phyloP scores from a whole-genome alignment of 2,113 vertebrate genomes.

The Helogale parvula region DNA sequence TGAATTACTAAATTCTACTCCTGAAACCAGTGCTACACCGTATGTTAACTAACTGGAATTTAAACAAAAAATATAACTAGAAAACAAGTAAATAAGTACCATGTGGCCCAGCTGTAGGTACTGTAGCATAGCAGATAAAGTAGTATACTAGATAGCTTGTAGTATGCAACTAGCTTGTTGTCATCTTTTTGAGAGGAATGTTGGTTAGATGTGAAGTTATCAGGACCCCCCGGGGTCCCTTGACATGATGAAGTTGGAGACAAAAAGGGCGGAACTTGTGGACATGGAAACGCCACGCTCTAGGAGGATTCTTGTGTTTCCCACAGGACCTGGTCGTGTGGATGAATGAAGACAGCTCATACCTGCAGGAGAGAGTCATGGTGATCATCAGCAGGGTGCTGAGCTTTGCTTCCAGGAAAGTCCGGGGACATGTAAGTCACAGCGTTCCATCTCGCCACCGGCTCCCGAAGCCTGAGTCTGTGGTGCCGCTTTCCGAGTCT shows the following conservation, averaged over 20 bases:
- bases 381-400: conserved; percentile 64
- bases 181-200: neutral
- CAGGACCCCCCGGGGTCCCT: neutral
- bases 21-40: too few relatives aligned
- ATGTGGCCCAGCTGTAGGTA: neutral
- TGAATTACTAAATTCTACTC: too few relatives aligned
- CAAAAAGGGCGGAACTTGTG: too few relatives aligned
- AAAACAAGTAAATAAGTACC: neutral
- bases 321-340: conserved; percentile 69
- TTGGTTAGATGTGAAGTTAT: neutral
- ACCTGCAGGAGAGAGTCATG: conserved; percentile 33
- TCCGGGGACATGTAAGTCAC: conserved; percentile 34
- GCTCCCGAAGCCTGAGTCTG: neutral
- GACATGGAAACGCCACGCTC: neutral
- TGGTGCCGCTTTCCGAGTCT: neutral
- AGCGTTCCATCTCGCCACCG: fast-evolving
- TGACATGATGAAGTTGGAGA: neutral
- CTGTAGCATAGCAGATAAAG: neutral
- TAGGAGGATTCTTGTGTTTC: neutral
- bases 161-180: neutral
- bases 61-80: too few relatives aligned
- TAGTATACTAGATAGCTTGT: neutral
- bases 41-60: too few relatives aligned
- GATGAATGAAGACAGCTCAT: neutral
- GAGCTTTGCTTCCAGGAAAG: conserved; percentile 25